These are phyloP conservation scores for Zonitis immaculata DNA, from an alignment of 2,888 invertebrate genomes.

Conservation along the genomic window DNA sequence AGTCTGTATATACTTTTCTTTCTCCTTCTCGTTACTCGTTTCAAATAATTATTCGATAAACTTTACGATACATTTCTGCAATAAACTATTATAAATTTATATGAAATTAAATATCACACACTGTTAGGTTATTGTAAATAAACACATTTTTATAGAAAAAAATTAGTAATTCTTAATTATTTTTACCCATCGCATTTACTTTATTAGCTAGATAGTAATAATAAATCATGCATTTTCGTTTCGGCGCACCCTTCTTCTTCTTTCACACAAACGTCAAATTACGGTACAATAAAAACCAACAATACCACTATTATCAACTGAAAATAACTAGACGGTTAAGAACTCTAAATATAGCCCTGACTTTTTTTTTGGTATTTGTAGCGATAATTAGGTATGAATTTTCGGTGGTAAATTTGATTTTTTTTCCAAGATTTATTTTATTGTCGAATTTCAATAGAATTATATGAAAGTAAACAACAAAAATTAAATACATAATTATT, in stretches of 20 bases:
- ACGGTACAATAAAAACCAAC: not conserved
- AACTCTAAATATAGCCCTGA: no score
- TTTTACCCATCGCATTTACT: no score
- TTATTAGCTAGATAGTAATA: no score
- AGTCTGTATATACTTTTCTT: not conserved
- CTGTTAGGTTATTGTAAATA: conserved; percentile 28
- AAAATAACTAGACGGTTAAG: no score
- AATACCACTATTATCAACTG: not conserved
- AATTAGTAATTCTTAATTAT: no score
- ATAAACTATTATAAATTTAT: no score
- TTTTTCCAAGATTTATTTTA: no score
- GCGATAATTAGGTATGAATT: not conserved
- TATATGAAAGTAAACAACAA: no score
- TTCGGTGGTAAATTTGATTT: no score
- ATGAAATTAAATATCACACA: conserved; percentile 38
- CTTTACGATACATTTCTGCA: conserved; percentile 33
- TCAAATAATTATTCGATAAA: conserved; percentile 17
- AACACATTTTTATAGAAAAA: conserved; percentile 40
- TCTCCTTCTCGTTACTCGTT: not conserved
- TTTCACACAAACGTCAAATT: conserved; percentile 1
- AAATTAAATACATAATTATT: conserved; percentile 14
- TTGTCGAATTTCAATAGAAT: no score
- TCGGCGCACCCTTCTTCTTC: conserved; percentile 39
- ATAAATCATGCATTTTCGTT: conserved; percentile 33
- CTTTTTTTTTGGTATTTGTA: not conserved